Evolutionary conservation across 2,113 vertebrate species (phyloP), one percentile per base, ranked within the genome.

Genomic region (Ellobius talpinus): DNA sequence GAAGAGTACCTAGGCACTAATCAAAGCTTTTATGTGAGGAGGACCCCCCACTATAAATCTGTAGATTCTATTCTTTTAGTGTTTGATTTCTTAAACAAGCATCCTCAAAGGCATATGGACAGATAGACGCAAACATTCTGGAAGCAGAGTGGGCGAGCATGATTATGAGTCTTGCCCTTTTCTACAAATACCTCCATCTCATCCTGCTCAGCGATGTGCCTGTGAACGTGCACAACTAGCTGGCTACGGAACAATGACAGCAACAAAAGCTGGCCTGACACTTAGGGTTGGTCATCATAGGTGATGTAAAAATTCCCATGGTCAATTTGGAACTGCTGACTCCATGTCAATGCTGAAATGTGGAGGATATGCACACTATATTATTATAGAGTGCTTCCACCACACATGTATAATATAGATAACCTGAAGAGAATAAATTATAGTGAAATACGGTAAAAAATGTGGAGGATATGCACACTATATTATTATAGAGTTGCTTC

Each of bases 61-160:
- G 9, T 21, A 68, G 61, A 42, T 89, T 39, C n/a, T 87, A 17
- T 91, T 55, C 47, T 50, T 82, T 68, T 47, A 76, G 26, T 13
- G 23, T 89, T 93, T 93, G 47, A 76, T 84, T 84, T 84, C 47
- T 63, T 14, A n/a, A 79, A 76, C 74, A 78, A 90, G 26, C 88
- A 73, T 52, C 14, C 21, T 81, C 31, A 91, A 72, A 72, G 36
- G 55, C 5, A 36, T 66, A 14, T 63, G 58, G 42, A 36, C n/a
- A 36, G 72, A 65, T 70, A 4, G 31, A 61, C 33, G 26, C 16
- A 31, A 16, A 47, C 6, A 47, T 77, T 77, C 74, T 47, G 29
- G 74, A 77, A 31, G 24, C 45, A 47, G 26, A 45, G 74, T 77
- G 45, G 6, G 7, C 31, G 74, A 77, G 31, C 74, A 31, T 31